phyloP scores from a whole-genome alignment of 2,113 vertebrate genomes.

The Clarias macrocephalus region DNA sequence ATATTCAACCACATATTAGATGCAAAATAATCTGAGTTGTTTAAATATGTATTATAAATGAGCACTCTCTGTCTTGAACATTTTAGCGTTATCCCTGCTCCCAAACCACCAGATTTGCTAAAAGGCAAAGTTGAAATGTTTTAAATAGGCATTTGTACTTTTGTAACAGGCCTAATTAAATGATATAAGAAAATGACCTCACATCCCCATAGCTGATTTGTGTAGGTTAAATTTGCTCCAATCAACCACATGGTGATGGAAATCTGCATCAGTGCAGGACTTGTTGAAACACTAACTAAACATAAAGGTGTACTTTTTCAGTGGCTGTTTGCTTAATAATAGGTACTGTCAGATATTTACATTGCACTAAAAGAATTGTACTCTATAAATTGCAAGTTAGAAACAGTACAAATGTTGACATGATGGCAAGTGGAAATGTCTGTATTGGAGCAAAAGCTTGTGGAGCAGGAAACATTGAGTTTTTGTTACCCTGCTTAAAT shows the following conservation, averaged over 20 bases:
- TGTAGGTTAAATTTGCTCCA: background rate
- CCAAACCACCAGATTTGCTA: background rate
- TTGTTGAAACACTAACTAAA: conserved; percentile 48
- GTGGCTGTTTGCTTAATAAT: conserved; percentile 15
- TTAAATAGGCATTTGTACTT: background rate
- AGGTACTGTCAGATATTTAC: conserved; percentile 50
- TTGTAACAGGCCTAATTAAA: background rate
- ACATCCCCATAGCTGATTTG: background rate
- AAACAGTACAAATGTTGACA: conserved; percentile 33
- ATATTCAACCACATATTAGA: conserved; percentile 59
- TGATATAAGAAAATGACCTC: background rate
- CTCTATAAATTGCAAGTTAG: conserved; percentile 28
- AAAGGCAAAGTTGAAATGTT: background rate
- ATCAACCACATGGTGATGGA: background rate
- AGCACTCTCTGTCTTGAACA: background rate
- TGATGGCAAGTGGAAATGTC: conserved; percentile 40
- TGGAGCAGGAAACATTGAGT: conserved; percentile 38
- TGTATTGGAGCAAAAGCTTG: conserved; percentile 41
- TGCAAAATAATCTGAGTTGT: conserved; percentile 37
- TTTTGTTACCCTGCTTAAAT: conserved; percentile 45
- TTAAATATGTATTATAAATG: background rate
- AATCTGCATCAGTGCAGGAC: conserved; percentile 31
- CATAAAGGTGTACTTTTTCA: conserved; percentile 40
- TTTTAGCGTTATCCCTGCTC: background rate
- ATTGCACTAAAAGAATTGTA: conserved; percentile 58